These are phyloP conservation scores for Centropus bengalensis DNA, from an alignment of 2,113 vertebrate species.

Conservation along the genomic window DNA sequence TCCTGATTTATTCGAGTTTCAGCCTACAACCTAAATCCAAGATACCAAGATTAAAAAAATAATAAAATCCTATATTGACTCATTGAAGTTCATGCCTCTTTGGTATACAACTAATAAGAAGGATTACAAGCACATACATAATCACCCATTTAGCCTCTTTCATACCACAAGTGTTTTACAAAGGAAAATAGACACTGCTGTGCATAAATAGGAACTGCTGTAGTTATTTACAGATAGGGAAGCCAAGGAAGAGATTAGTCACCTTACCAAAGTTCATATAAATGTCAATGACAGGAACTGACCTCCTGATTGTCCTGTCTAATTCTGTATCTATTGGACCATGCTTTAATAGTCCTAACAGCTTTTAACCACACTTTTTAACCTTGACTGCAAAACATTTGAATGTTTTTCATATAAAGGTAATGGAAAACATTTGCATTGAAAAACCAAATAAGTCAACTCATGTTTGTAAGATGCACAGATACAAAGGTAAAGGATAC, in stretches of 20 bases:
- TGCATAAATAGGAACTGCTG: not conserved
- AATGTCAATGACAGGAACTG: constrained; percentile 50
- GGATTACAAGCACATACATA: not conserved
- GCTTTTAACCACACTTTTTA: not conserved
- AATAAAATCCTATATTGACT: not conserved
- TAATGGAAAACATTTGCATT: not conserved
- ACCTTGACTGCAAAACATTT: not conserved
- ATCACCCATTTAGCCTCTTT: not conserved
- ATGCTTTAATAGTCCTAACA: not conserved
- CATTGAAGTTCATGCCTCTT: not conserved
- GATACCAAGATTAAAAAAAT: not conserved
- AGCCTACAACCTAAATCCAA: not conserved
- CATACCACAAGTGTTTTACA: not conserved
- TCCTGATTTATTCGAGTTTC: not conserved
- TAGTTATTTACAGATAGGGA: constrained; percentile 30
- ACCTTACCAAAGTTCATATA: constrained; percentile 6
- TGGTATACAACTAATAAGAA: not conserved
- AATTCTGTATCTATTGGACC: not conserved
- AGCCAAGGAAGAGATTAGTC: constrained; percentile 9
- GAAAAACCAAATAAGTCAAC: not conserved
- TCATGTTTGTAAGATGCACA: not conserved
- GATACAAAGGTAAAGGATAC: not conserved
- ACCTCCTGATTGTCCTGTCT: not conserved
- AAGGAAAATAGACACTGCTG: not conserved
- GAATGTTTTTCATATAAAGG: not conserved